Evolutionary conservation across 2,113 vertebrate genomes (phyloP).

Genomic region (Mus musculus): GRCm39 chr17:9073501-9074000

Average conservation of each 20-base stretch:
- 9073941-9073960: neutral
- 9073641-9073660: neutral
- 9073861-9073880: neutral
- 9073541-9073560: neutral
- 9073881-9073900: neutral
- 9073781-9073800: neutral
- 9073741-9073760: too few species aligned
- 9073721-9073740: too few species aligned
- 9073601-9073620: neutral
- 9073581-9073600: neutral
- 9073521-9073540: neutral
- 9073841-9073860: neutral
- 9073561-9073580: neutral
- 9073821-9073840: neutral
- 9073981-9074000: neutral
- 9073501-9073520: neutral
- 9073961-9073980: too few species aligned
- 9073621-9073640: too few species aligned
- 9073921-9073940: neutral
- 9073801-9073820: neutral
- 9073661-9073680: neutral
- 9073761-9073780: neutral
- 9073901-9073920: neutral
- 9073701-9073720: neutral
- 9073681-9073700: too few species aligned